A percentile compares a stretch with the other conserved stretches of the same genome.
These are phyloP conservation scores for Aurelia sp. DNA, from an alignment of 30 jellyfish, hydroid and myxozoan species.

Conservation along the genomic window DNA sequence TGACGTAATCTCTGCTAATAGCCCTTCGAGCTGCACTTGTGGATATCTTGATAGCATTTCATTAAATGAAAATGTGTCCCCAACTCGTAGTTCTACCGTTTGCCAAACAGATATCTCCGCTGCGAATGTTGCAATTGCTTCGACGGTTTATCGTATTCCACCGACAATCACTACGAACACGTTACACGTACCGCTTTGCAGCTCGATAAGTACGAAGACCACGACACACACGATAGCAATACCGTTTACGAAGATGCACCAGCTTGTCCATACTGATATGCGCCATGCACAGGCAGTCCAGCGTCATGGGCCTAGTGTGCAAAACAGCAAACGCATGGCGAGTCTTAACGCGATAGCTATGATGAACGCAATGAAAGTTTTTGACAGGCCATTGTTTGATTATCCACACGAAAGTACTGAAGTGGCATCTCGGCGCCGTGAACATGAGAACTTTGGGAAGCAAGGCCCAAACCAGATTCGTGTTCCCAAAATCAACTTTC, in stretches of 20 bases:
- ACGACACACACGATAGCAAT: slow-evolving; percentile 81
- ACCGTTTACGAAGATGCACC: slow-evolving; percentile 88
- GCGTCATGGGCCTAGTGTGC: slow-evolving; percentile 6
- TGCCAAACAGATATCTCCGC: neutral
- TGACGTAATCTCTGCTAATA: neutral
- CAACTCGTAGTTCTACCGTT: slow-evolving; percentile 4
- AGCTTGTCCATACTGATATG: slow-evolving; percentile 69
- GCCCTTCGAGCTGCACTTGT: slow-evolving; percentile 67
- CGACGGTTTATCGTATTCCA: slow-evolving; percentile 53
- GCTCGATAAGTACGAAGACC: slow-evolving; percentile 81
- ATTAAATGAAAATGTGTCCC: slow-evolving; percentile 6
- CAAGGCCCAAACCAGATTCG: slow-evolving; percentile 25
- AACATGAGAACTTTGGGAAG: slow-evolving; percentile 10
- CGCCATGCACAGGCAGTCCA: slow-evolving; percentile 17
- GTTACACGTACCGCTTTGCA: slow-evolving; percentile 63
- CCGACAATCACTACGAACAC: slow-evolving; percentile 50
- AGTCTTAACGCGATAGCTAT: slow-evolving; percentile 76
- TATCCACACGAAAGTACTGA: slow-evolving; percentile 9
- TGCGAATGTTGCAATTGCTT: neutral
- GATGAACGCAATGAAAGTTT: slow-evolving; percentile 84
- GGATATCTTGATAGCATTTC: slow-evolving; percentile 41
- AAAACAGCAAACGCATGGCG: slow-evolving; percentile 70
- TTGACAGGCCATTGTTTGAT: slow-evolving; percentile 52
- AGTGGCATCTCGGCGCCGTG: slow-evolving; percentile 19
- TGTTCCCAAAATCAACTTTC: slow-evolving; percentile 73